These are phyloP conservation scores for Camponotus floridanus DNA, from an alignment of 1,140 invertebrate genomes.

Conservation along the genomic window DNA sequence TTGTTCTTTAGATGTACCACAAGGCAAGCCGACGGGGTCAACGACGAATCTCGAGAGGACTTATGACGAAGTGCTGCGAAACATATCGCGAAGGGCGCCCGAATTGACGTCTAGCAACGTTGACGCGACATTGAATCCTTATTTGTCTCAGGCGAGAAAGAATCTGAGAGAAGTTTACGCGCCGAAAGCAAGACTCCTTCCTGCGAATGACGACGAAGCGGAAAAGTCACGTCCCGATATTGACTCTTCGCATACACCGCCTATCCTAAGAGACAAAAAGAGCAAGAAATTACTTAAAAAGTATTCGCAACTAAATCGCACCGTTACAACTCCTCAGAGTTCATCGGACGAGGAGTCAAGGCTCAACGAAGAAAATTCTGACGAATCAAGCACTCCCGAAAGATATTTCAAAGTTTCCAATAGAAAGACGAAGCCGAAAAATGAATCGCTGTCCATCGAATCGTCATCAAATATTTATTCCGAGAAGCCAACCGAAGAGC, in stretches of 20 bases:
- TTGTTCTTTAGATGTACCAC: slow-evolving; percentile 36
- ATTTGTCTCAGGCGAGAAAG: slow-evolving; percentile 7
- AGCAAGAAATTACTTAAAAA: slow-evolving; percentile 30
- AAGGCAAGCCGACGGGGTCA: not conserved
- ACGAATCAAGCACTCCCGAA: not conserved
- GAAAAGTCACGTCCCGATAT: not conserved
- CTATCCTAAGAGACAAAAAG: slow-evolving; percentile 6
- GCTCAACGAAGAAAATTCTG: not conserved
- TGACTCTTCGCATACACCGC: not conserved
- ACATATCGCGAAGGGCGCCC: slow-evolving; percentile 9
- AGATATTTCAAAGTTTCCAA: not conserved
- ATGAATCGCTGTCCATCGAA: not conserved
- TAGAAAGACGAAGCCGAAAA: not conserved
- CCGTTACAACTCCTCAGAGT: not conserved
- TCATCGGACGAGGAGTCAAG: not conserved
- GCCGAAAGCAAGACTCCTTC: not conserved
- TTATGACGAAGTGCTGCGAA: slow-evolving; percentile 63
- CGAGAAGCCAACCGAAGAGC: not conserved
- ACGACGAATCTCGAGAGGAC: not conserved
- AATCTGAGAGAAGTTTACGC: not conserved
- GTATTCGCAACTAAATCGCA: slow-evolving; percentile 19
- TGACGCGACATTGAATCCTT: not conserved
- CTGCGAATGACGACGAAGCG: not conserved
- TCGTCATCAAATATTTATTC: not conserved
- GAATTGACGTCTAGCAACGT: slow-evolving; percentile 1